Evolutionary conservation across 2,888 invertebrate species (phyloP).

Genomic region (Aphodius sticticus): DNA sequence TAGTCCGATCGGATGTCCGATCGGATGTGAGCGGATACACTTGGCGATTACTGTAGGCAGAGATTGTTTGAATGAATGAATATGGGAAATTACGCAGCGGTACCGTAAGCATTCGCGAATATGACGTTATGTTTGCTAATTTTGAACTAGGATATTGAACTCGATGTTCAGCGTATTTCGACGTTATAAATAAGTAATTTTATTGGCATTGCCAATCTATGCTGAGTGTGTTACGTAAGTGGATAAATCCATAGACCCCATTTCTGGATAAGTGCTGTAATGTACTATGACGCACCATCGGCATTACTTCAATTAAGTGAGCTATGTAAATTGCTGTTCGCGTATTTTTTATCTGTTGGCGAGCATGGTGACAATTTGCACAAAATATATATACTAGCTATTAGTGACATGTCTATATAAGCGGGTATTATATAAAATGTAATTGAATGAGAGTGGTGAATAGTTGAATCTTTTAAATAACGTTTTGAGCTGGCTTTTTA

Average conservation of each 20-base stretch:
- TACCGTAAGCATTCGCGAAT: background rate
- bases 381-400: background rate
- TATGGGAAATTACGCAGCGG: background rate
- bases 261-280: conserved; percentile 4
- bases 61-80: background rate
- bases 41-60: background rate
- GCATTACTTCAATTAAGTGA: background rate
- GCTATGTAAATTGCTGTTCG: background rate
- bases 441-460: too few relatives aligned
- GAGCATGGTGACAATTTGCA: background rate
- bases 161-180: background rate
- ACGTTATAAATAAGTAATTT: conserved; percentile 4
- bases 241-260: background rate
- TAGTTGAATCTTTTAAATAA: too few relatives aligned
- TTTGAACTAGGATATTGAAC: background rate
- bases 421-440: too few relatives aligned
- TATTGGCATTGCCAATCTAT: background rate
- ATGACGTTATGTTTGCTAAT: background rate
- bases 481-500: too few relatives aligned
- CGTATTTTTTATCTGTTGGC: background rate
- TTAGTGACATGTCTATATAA: background rate
- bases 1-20: too few relatives aligned
- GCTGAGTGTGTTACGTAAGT: background rate
- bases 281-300: background rate
- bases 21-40: background rate